phyloP scores from a whole-genome alignment of 2,113 vertebrate genomes.

The Ornithorhynchus anatinus region DNA sequence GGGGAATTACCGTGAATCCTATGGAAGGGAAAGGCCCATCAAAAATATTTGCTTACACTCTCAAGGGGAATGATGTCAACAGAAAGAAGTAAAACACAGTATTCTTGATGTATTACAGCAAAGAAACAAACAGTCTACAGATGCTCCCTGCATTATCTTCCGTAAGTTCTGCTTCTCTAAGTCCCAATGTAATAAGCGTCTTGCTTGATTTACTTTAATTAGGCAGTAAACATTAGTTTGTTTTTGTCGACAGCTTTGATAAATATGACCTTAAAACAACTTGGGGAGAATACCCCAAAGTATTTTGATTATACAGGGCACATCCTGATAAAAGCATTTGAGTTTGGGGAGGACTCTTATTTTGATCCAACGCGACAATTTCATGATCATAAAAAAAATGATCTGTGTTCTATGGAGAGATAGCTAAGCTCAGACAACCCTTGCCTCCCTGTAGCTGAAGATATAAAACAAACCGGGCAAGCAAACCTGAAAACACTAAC shows the following conservation, averaged over 20 bases:
- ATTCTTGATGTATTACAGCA: not conserved
- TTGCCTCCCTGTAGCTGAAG: too few relatives aligned
- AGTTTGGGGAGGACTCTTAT: too few relatives aligned
- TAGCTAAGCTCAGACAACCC: too few relatives aligned
- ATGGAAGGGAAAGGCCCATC: not conserved
- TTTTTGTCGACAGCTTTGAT: not conserved
- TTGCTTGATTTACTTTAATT: conserved; percentile 36
- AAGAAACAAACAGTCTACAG: accelerated
- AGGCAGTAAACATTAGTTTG: not conserved
- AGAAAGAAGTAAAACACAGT: not conserved
- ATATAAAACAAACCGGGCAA: too few relatives aligned
- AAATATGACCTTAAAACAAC: not conserved
- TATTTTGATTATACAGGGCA: too few relatives aligned
- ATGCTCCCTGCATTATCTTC: not conserved
- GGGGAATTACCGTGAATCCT: not conserved
- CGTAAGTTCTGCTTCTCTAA: not conserved
- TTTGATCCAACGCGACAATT: too few relatives aligned
- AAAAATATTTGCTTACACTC: not conserved
- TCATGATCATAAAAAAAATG: too few relatives aligned
- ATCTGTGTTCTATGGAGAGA: too few relatives aligned
- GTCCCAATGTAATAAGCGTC: not conserved
- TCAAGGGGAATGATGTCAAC: accelerated
- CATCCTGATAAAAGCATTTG: too few relatives aligned
- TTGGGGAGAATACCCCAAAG: not conserved
- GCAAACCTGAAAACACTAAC: too few relatives aligned